Conservation (phyloP, 1,140 invertebrate species). For the Aphaenogaster floridana region DNA sequence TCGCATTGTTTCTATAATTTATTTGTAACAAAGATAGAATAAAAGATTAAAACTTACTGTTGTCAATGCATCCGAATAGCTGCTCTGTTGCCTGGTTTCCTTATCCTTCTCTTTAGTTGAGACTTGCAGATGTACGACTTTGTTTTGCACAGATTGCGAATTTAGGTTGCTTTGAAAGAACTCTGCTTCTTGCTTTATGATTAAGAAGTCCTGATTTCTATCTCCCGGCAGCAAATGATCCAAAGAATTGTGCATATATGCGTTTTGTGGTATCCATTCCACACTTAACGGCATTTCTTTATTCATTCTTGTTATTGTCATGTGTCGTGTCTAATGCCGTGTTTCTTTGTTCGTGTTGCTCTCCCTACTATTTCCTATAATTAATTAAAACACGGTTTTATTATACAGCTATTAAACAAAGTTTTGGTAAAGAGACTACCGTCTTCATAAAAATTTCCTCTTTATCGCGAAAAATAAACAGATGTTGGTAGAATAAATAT, state of each 20-base stretch:
- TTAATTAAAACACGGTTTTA: conserved; percentile 5
- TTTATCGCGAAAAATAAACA: not conserved
- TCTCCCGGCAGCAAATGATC: conserved; percentile 42
- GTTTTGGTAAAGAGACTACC: not conserved
- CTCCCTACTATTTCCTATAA: not conserved
- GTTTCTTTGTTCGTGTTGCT: not conserved
- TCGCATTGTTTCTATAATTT: conserved; percentile 10
- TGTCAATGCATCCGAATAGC: not conserved
- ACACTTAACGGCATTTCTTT: conserved; percentile 43
- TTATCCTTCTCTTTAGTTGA: conserved; percentile 22
- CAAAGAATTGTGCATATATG: conserved; percentile 37
- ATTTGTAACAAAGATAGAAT: not conserved
- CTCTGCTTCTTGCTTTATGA: conserved; percentile 34
- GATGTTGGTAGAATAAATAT: not conserved
- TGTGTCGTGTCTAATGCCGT: not conserved
- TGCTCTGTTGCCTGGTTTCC: not conserved
- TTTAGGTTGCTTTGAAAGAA: conserved; percentile 4
- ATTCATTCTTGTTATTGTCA: conserved; percentile 49
- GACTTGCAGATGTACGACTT: not conserved
- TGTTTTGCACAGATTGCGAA: conserved; percentile 16
- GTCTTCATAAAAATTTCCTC: not conserved
- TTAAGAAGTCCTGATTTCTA: conserved; percentile 16
- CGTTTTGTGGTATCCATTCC: conserved; percentile 46
- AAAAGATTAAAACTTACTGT: not conserved
- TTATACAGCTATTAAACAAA: not conserved